These are phyloP conservation scores for Drosophila nebulosa DNA, from an alignment of 1,140 invertebrate species.

Conservation along the genomic window DNA sequence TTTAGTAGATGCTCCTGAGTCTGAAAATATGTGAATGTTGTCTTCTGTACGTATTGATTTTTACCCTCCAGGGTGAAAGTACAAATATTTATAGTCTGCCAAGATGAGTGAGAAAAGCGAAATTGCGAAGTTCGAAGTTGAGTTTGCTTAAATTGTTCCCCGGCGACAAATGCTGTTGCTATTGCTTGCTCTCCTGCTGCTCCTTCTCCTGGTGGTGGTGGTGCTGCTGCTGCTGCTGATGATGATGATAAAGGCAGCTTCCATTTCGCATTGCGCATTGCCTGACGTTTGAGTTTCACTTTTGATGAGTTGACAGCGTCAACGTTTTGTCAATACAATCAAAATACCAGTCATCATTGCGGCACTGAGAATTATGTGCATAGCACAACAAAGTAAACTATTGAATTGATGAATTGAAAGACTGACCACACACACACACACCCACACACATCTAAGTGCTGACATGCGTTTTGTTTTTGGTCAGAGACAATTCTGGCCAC, in stretches of 20 bases:
- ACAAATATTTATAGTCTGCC: slow-evolving; percentile 56
- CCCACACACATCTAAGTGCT: slow-evolving; percentile 27
- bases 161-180: slow-evolving; percentile 29
- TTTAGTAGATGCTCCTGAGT: slow-evolving; percentile 2
- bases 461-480: slow-evolving; percentile 33
- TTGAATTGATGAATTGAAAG: slow-evolving; percentile 41
- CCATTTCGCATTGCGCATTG: neutral
- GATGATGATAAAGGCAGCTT: slow-evolving; percentile 2
- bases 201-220: neutral
- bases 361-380: slow-evolving; percentile 32
- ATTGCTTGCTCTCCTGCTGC: neutral
- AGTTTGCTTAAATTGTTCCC: slow-evolving; percentile 51
- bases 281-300: neutral
- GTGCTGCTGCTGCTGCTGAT: neutral
- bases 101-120: slow-evolving; percentile 6
- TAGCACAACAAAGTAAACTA: slow-evolving; percentile 23
- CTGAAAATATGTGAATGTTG: slow-evolving; percentile 25
- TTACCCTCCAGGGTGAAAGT: slow-evolving; percentile 27
- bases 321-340: slow-evolving; percentile 21
- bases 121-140: slow-evolving; percentile 16
- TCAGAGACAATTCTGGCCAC: slow-evolving; percentile 19
- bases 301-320: slow-evolving; percentile 6
- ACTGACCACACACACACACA: slow-evolving; percentile 14
- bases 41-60: slow-evolving; percentile 48
- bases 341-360: slow-evolving; percentile 12